These are phyloP conservation scores for Solea solea DNA, from an alignment of 2,113 vertebrate species.

Conservation along the genomic window DNA sequence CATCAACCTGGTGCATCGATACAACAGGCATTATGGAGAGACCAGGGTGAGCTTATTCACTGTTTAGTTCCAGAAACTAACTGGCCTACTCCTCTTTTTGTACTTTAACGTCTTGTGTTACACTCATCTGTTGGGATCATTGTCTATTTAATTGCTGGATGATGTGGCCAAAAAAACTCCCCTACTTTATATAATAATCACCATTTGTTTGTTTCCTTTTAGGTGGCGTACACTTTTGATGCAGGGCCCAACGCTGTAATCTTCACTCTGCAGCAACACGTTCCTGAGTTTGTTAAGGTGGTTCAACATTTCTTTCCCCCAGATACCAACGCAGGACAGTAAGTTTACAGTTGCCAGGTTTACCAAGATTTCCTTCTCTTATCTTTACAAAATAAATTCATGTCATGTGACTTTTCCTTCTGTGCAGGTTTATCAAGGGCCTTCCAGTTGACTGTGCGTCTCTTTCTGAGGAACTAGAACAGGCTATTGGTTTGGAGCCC, in stretches of 20 bases:
- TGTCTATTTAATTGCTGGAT: background rate
- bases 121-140: background rate
- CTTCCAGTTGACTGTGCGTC: slow-evolving; percentile 69
- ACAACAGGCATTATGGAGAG: slow-evolving; percentile 84
- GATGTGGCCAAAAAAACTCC: slow-evolving; percentile 2
- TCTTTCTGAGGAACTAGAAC: slow-evolving; percentile 79
- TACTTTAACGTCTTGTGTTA: background rate
- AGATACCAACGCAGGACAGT: slow-evolving; percentile 84
- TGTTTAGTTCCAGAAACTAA: background rate
- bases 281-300: slow-evolving; percentile 87
- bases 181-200: background rate
- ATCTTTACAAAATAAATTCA: background rate
- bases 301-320: slow-evolving; percentile 89
- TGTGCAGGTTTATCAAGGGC: slow-evolving; percentile 88
- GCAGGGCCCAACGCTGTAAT: slow-evolving; percentile 95
- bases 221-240: slow-evolving; percentile 95
- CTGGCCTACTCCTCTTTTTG: too few species aligned
- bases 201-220: slow-evolving; percentile 18
- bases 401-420: background rate
- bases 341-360: slow-evolving; percentile 61
- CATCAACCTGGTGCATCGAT: slow-evolving; percentile 88
- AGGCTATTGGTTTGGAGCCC: slow-evolving; percentile 76
- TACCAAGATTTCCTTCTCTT: background rate
- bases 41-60: slow-evolving; percentile 81
- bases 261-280: slow-evolving; percentile 84